Evolutionary conservation across 2,797 vertebrate genomes (phyloP).

Genomic region (Babyrousa celebensis): DNA sequence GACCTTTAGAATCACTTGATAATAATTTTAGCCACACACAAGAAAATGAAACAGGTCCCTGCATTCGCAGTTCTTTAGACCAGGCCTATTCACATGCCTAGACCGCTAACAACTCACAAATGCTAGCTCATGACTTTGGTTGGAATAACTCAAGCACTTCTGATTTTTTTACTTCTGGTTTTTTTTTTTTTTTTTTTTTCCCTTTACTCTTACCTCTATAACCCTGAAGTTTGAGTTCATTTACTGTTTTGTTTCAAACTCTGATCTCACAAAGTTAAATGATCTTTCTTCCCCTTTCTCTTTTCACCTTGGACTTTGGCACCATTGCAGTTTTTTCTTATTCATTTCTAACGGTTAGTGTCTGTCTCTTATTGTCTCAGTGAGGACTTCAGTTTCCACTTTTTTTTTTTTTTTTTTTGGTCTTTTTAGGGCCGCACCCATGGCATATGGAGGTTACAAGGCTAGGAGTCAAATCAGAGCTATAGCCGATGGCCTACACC

Average conservation of each 20-base stretch:
- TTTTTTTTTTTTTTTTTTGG: too few species aligned
- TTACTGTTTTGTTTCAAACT: conserved; percentile 7
- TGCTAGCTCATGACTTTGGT: background rate
- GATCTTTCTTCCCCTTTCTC: background rate
- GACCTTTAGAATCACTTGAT: background rate
- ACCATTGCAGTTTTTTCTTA: background rate
- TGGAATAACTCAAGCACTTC: background rate
- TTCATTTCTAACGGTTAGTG: background rate
- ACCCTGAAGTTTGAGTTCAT: conserved; percentile 21
- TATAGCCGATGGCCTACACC: too few species aligned
- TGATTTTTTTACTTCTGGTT: conserved; percentile 5
- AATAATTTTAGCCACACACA: conserved; percentile 32
- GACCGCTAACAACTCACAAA: background rate
- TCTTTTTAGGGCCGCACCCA: too few species aligned
- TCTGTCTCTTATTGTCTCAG: conserved; percentile 43
- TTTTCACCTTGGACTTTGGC: background rate
- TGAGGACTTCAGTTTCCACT: background rate
- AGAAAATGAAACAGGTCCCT: background rate
- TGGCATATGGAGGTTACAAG: too few species aligned
- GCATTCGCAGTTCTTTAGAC: background rate
- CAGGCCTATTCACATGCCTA: background rate
- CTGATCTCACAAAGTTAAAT: background rate
- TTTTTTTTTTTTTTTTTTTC: background rate
- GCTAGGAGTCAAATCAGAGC: too few species aligned
- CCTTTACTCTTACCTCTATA: background rate